Base-by-base conservation (phyloP, 2,113 vertebrate genomes). In the Cacatua alba region DNA sequence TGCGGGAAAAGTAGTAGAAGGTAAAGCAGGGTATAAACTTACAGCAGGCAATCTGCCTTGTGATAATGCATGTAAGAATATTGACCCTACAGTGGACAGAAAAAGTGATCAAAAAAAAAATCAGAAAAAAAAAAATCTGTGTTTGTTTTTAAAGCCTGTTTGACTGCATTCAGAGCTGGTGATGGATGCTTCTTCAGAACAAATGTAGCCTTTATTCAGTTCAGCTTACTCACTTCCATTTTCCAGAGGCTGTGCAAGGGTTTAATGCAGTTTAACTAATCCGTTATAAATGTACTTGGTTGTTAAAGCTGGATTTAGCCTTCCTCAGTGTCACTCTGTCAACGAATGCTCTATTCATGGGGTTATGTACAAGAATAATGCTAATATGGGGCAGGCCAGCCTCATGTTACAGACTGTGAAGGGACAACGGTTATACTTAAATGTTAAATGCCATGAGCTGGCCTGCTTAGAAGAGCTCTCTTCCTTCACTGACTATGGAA, bases 301-400 rank as follows among this genome's bases (percentile, higher is more conserved):
- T 94, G 53, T 78, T 87, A 95, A 95, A 86, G 44, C 52, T 76
- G 57, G 44, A 76, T 95, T 95, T 94, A 96, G 92, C 93, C 69
- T 96, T 94, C 39, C 26, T 91, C 69, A 78, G 55, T 82, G 74
- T 92, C 91, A 89, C 13, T 39, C 8, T 86, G 74, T 84, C 74
- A 95, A 84, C 51, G 83, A 89, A 91, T 52, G 65, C 57, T 89
- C 33, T 44, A 65, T 49, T 74, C 77, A 62, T n/a, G 44, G 26
- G 17, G 35, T 5, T 79, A 84, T 94, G 89, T 92, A 68, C 35
- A 84, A 95, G 77, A 95, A 76, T 91, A 89, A 87, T 89, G 65
- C 37, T 72, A 82, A 82, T 87, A 69, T 4, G 17, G 35, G 55
- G 29, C 2, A 7, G 35, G 14, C 29, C 65, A 87, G 11, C 18